Percentiles rank a stretch among this genome's conserved stretches.
These are phyloP conservation scores for Lampris incognitus DNA, from an alignment of 2,113 vertebrate species.

Conservation along the genomic window DNA sequence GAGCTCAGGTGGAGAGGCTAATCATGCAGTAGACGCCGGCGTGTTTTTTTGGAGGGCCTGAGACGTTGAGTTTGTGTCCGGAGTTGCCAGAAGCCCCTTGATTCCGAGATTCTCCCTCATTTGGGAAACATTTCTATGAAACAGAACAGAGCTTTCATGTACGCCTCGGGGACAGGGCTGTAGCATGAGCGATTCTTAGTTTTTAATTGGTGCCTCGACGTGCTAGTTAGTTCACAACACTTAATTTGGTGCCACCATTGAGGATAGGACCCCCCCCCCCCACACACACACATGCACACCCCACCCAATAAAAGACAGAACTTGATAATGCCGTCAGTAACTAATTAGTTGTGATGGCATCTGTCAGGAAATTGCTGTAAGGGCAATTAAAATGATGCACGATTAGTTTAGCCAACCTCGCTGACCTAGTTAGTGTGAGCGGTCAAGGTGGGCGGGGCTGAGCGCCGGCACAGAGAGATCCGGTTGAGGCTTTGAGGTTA, in stretches of 20 bases:
- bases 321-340: slow-evolving; percentile 67
- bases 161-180: slow-evolving; percentile 59
- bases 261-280: slow-evolving; percentile 25
- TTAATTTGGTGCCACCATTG: slow-evolving; percentile 60
- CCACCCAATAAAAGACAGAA: slow-evolving; percentile 24
- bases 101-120: slow-evolving; percentile 36
- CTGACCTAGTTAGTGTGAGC: slow-evolving; percentile 58
- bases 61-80: slow-evolving; percentile 25
- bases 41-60: slow-evolving; percentile 22
- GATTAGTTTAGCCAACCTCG: slow-evolving; percentile 61
- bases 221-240: slow-evolving; percentile 65
- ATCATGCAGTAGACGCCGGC: slow-evolving; percentile 33
- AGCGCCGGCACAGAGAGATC: not conserved
- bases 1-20: not conserved
- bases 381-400: slow-evolving; percentile 73
- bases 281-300: too few relatives aligned
- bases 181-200: slow-evolving; percentile 47
- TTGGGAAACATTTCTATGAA: slow-evolving; percentile 36
- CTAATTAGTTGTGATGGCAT: slow-evolving; percentile 75
- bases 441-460: slow-evolving; percentile 34
- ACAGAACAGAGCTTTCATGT: slow-evolving; percentile 53
- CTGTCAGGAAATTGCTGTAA: slow-evolving; percentile 68
- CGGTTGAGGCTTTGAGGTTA: slow-evolving; percentile 56
- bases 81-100: slow-evolving; percentile 31
- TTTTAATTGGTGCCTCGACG: slow-evolving; percentile 72